Conservation (phyloP, 2,797 vertebrate genomes). For the Adelosebastes latens region DNA sequence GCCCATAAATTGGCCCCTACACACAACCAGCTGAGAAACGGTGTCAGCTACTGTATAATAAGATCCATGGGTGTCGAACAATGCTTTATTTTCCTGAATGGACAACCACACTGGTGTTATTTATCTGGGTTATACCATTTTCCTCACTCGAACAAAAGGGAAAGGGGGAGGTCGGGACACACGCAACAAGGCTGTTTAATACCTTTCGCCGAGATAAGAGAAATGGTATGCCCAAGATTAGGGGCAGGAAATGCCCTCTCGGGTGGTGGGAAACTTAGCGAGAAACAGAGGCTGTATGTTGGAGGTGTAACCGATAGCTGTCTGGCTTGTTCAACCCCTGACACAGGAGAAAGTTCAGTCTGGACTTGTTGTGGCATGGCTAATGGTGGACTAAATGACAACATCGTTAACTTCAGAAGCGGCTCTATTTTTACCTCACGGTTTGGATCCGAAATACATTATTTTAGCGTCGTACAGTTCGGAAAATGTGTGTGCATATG, state of each 20-base stretch:
- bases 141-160: conserved; percentile 15
- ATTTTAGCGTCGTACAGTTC: neutral
- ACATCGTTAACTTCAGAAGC: conserved; percentile 7
- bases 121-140: conserved; percentile 33
- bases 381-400: conserved; percentile 32
- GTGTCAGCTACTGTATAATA: conserved; percentile 50
- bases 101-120: conserved; percentile 20
- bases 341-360: conserved; percentile 51
- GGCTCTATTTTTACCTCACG: conserved; percentile 13
- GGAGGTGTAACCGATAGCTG: conserved; percentile 70
- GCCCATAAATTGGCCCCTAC: conserved; percentile 32
- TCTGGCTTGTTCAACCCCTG: conserved; percentile 56
- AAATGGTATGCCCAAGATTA: conserved; percentile 67
- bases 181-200: conserved; percentile 53
- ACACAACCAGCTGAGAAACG: conserved; percentile 40
- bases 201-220: conserved; percentile 72
- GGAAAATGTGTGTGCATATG: conserved; percentile 1
- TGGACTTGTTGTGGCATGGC: conserved; percentile 41
- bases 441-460: neutral
- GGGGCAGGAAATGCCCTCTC: conserved; percentile 70
- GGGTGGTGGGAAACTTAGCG: conserved; percentile 67
- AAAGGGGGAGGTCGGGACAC: neutral
- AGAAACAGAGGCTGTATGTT: conserved; percentile 64
- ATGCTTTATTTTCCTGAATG: conserved; percentile 31
- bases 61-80: conserved; percentile 46